phyloP scores from a whole-genome alignment of 2,888 invertebrate genomes.

The Deilephila elpenor region DNA sequence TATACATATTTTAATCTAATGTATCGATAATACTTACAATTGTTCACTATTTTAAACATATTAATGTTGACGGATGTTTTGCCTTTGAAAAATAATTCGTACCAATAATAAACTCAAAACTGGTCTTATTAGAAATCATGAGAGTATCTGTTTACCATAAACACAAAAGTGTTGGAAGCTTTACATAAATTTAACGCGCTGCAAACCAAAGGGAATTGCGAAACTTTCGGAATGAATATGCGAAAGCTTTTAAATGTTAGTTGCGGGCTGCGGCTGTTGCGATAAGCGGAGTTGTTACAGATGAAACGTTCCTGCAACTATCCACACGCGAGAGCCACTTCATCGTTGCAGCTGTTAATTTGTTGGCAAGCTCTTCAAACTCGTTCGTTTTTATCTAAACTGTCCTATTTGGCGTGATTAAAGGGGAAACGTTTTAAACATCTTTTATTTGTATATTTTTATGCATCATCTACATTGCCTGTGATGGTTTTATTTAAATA shows the following conservation, averaged over 20 bases:
- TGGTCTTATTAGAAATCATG: constrained; percentile 13
- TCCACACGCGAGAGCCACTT: constrained; percentile 35
- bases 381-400: constrained; percentile 7
- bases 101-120: not conserved
- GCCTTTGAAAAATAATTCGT: not conserved
- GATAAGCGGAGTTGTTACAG: constrained; percentile 46
- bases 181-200: constrained; percentile 61
- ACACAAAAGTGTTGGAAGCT: constrained; percentile 49
- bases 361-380: constrained; percentile 35
- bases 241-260: constrained; percentile 62
- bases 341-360: constrained; percentile 41
- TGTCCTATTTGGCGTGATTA: constrained; percentile 4
- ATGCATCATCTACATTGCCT: not conserved
- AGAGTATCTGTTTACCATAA: constrained; percentile 23
- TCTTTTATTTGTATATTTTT: constrained; percentile 1
- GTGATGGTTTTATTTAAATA: not conserved
- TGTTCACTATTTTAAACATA: not conserved
- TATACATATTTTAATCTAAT: too few species aligned
- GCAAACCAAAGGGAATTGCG: constrained; percentile 68
- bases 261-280: constrained; percentile 41
- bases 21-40: too few species aligned
- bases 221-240: constrained; percentile 73
- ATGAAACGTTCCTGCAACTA: constrained; percentile 21
- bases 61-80: not conserved
- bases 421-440: not conserved